Evolutionary conservation across 2,113 vertebrate genomes (phyloP).

Genomic region (Cephalopholis sonnerati): DNA sequence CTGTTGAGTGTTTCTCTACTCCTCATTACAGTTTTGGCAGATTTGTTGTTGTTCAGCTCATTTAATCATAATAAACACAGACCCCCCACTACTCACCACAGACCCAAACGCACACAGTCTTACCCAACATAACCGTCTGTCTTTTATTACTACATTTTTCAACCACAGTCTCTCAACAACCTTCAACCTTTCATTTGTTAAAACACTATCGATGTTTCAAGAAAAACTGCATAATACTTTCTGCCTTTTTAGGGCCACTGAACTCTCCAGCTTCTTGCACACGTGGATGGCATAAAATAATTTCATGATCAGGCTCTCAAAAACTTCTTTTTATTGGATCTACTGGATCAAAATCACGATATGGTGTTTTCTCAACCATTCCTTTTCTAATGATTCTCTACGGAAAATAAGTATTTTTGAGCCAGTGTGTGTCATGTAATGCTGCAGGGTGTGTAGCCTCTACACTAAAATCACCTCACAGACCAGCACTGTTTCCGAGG

Average conservation of each 20-base stretch:
- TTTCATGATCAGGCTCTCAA: background rate
- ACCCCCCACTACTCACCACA: conserved; percentile 21
- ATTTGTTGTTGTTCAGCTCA: conserved; percentile 56
- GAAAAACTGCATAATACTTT: background rate
- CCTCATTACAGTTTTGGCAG: conserved; percentile 58
- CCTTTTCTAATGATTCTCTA: background rate
- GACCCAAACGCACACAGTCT: background rate
- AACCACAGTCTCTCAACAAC: conserved; percentile 19
- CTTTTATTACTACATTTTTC: conserved; percentile 46
- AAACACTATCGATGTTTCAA: background rate
- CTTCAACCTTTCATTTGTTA: conserved; percentile 20
- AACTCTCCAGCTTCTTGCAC: background rate
- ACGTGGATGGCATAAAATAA: background rate
- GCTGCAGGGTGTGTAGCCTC: too few relatives aligned
- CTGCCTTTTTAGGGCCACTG: too few relatives aligned
- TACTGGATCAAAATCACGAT: background rate
- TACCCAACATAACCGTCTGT: conserved; percentile 21
- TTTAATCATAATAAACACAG: conserved; percentile 65
- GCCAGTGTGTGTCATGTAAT: background rate
- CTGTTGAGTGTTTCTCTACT: conserved; percentile 42
- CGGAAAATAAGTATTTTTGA: background rate
- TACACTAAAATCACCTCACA: background rate
- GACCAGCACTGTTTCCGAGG: background rate
- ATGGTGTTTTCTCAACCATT: background rate
- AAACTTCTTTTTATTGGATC: background rate